phyloP scores from a whole-genome alignment of 2,113 vertebrate species.

The Oceanodroma tethys region DNA sequence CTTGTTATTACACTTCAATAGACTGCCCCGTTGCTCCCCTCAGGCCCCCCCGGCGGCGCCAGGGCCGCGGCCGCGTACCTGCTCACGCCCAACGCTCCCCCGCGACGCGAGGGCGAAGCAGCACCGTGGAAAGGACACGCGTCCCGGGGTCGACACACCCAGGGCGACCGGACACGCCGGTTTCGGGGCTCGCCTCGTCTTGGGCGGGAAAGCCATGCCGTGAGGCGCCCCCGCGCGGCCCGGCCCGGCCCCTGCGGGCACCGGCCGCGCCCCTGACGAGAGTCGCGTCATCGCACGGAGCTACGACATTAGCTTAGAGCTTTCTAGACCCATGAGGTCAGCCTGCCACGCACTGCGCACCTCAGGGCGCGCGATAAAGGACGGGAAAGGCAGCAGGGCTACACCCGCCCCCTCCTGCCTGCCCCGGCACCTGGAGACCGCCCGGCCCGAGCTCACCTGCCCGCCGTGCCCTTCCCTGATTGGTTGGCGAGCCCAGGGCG shows the following conservation, averaged over 20 bases:
- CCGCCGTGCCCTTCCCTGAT: not conserved
- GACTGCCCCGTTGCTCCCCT: not conserved
- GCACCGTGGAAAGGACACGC: not conserved
- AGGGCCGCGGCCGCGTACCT: not conserved
- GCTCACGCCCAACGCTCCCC: not conserved
- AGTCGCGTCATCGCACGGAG: not conserved
- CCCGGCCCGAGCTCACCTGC: too few relatives aligned
- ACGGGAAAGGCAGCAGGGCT: rapidly evolving
- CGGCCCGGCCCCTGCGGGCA: too few relatives aligned
- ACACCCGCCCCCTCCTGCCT: not conserved
- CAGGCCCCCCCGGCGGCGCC: not conserved
- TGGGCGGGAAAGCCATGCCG: not conserved
- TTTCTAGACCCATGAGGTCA: not conserved
- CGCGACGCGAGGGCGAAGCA: not conserved
- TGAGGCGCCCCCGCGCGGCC: not conserved
- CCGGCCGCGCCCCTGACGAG: not conserved
- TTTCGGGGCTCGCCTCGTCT: not conserved
- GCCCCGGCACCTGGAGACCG: not conserved
- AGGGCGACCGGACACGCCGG: too few relatives aligned
- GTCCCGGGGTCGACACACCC: not conserved
- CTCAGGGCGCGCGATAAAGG: too few relatives aligned
- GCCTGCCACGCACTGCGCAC: rapidly evolving
- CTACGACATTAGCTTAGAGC: too few relatives aligned
- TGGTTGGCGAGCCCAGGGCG: not conserved
- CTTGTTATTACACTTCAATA: not conserved